Evolutionary conservation across 1,140 invertebrate species (phyloP), one percentile per base, ranked within the genome.

Genomic region (Chironomus tepperi): DNA sequence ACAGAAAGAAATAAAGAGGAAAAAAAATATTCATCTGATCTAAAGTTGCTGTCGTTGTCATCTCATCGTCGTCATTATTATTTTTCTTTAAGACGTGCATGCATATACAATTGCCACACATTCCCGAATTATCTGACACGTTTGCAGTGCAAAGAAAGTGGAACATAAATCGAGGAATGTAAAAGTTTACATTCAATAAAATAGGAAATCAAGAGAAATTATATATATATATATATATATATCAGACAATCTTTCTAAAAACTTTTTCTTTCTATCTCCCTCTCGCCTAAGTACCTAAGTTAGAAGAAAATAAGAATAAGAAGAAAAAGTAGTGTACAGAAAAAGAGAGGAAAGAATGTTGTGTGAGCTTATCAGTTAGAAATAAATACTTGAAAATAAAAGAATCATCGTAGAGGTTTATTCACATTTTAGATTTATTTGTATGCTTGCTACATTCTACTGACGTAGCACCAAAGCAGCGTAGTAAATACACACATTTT

Each of bases 81-180:
- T 47, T 47, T 10, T 57, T 57, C 15, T 12, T 57, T 57, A n/a
- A 57, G 12, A 57, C 47, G 15, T 57, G 5, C 47, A 12, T 57
- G 5, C 12, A n/a, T 57, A 5, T 57, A n/a, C 47, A n/a, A 12
- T 57, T 57, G 47, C 47, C 47, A 57, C 12, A 15, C 15, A 47
- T 47, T 47, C 43, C 43, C 43, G 43, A n/a, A 57, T 57, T 15
- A 15, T 57, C 47, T 57, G 47, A 57, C 47, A 57, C 47, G 47
- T 57, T 57, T n/a, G 47, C 47, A 57, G n/a, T n/a, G n/a, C 12
- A 57, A 57, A 57, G 47, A 57, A 57, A 57, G 47, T n/a, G n/a
- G n/a, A n/a, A n/a, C n/a, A n/a, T n/a, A n/a, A n/a, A n/a, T n/a
- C n/a, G n/a, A n/a, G n/a, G n/a, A n/a, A n/a, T n/a, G n/a, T n/a